Base-by-base conservation (phyloP, 2,888 invertebrate species). In the Melanotus villosus region DNA sequence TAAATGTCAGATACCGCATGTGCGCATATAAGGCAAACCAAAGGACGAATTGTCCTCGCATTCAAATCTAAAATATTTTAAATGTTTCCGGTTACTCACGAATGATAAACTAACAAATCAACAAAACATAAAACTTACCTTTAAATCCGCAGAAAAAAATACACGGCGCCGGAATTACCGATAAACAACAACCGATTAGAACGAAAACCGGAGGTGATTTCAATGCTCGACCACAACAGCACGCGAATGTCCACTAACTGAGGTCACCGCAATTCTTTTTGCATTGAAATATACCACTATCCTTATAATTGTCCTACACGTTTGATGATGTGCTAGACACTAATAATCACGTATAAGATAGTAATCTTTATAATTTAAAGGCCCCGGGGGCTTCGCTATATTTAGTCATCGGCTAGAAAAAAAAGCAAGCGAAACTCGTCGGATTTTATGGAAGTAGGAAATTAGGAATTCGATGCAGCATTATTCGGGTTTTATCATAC, bases 161-260 rank as follows among this genome's bases (percentile, higher is more conserved):
- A 32, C 32, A 32, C 16, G 26, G 52, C 9, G 32, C 16, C 19
- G 50, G 32, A 23, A 18, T 32, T 47, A 32, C 30, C 16, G 26
- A 10, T 9, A 26, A 52, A 26, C 32, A 26, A 12, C 14, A 32
- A 52, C 32, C 18, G 52, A 52, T 32, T 30, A n/a, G 50, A 50
- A 41, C 43, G 18, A 9, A 6, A 43, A 58, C 34, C 34, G 50
- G 38, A 12, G 62, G 62, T 52, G 52, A 63, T 52, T 63, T 63
- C 12, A 63, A 63, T 50, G 62, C 50, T 38, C 52, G 50, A 52
- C 18, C 52, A 52, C 23, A 32, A 41, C 62, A 23, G 26, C 36
- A 63, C 62, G 52, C 62, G 52, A 36, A 52, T 36, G 50, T 38
- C 19, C 52, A 52, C 62, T 52, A 38, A 50, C 50, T 50, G 30